Conservation (phyloP, 2,113 vertebrate genomes). For the Caranx melampygus region DNA sequence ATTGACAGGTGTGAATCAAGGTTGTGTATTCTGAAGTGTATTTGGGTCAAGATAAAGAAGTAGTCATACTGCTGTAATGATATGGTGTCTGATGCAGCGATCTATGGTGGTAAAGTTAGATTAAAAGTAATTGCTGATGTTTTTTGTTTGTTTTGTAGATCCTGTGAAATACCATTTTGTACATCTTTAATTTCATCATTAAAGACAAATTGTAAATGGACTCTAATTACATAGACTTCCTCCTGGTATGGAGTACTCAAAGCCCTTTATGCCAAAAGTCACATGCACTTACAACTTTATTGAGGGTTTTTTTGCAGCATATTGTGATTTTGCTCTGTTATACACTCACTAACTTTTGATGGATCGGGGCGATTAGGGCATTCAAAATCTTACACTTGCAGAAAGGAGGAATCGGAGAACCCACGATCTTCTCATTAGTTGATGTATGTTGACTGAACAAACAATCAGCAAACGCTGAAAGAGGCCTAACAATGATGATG, state of each 20-base stretch:
- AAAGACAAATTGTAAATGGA: conserved; percentile 50
- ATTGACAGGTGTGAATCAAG: conserved; percentile 14
- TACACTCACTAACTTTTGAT: too few relatives aligned
- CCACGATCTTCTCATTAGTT: too few relatives aligned
- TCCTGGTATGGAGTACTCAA: too few relatives aligned
- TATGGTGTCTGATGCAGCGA: background rate
- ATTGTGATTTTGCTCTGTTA: too few relatives aligned
- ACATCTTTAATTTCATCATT: conserved; percentile 82
- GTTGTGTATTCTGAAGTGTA: conserved; percentile 2
- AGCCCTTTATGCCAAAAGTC: too few relatives aligned
- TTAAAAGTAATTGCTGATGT: background rate
- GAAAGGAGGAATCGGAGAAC: too few relatives aligned
- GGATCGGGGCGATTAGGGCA: too few relatives aligned
- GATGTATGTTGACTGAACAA: background rate
- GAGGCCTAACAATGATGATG: background rate
- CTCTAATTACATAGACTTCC: too few relatives aligned
- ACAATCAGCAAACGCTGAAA: too few relatives aligned
- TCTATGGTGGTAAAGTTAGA: background rate
- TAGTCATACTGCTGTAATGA: background rate
- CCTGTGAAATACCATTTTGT: conserved; percentile 81
- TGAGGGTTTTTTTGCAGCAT: too few relatives aligned
- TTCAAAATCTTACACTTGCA: too few relatives aligned
- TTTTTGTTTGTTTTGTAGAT: conserved; percentile 61
- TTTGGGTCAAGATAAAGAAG: background rate
- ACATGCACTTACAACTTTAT: too few relatives aligned